Conservation (phyloP, 2,113 vertebrate species). For the Danionella cerebrum region DNA sequence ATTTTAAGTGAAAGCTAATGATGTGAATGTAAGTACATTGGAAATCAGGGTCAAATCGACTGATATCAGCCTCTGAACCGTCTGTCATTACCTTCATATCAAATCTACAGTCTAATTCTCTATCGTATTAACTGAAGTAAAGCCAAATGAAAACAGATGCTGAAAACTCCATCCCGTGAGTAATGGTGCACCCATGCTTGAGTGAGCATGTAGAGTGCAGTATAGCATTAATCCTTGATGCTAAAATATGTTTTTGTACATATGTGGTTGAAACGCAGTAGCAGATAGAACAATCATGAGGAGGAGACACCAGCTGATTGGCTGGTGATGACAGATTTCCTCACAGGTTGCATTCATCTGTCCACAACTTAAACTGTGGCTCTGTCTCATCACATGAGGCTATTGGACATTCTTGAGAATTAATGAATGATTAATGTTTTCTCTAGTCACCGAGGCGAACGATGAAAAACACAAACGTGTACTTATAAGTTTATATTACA, state of each 20-base stretch:
- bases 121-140: constrained; percentile 14
- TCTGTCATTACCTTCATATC: constrained; percentile 10
- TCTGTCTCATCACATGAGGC: constrained; percentile 19
- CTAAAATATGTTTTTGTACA: not conserved
- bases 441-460: no score
- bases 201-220: constrained; percentile 12
- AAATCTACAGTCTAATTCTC: constrained; percentile 4
- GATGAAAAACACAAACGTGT: no score
- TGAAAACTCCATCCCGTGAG: constrained; percentile 11
- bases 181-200: constrained; percentile 5
- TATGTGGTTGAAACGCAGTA: not conserved
- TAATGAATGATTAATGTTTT: no score
- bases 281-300: constrained; percentile 17
- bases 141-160: constrained; percentile 19
- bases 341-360: constrained; percentile 31
- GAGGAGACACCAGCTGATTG: constrained; percentile 37
- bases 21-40: constrained; percentile 5
- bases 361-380: constrained; percentile 34
- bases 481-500: no score
- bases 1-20: constrained; percentile 16
- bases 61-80: not conserved
- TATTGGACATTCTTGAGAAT: constrained; percentile 37
- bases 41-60: constrained; percentile 5
- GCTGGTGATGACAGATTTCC: constrained; percentile 45
- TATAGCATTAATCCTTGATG: constrained; percentile 1